Evolutionary conservation across 2,797 vertebrate species (phyloP), one percentile per base, ranked within the genome.

Genomic region (Sebastes hopkinsi): DNA sequence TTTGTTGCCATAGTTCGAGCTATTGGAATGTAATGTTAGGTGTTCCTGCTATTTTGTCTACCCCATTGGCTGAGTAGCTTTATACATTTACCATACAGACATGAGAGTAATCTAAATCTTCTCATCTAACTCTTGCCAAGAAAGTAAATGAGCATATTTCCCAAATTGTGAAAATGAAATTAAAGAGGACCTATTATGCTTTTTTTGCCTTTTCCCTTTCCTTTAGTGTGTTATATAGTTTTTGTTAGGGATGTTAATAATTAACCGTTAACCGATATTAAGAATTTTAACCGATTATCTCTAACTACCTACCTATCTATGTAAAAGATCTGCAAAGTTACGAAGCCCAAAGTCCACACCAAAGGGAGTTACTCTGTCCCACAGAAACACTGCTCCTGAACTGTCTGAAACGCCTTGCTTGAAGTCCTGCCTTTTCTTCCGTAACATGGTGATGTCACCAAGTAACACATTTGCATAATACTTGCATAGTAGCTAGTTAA

Each of bases 331-430:
- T 50, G 42, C 42, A 50, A 0, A 50, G 16, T 46, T 46, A 18
- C 42, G 7, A 46, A 46, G 16, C 16, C 16, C 42, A 46, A 46
- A 46, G 42, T 46, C 42, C 42, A 20, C 0, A 18, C 42, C 0
- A 46, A 46, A 46, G 46, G 18, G 46, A 50, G 46, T 50, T 50
- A 50, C 18, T 50, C 46, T 50, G 8, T 0, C 18, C 8, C 18
- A 20, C 46, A 50, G 46, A 50, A n/a, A 50, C 46, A 50, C 42
- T 50, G 42, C 16, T 50, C 42, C 0, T 50, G 16, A 50, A 50
- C 16, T 50, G 42, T 0, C 42, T 8, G 42, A 50, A 50, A 50
- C 6, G 0, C 42, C 16, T 50, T 18, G 0, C 42, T 50, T 50
- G 42, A 50, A 50, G 42, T 50, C 42, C 42, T 18, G 42, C 42